Evolutionary conservation across 2,797 vertebrate species (phyloP).

Genomic region (Corythornis leucogaster): DNA sequence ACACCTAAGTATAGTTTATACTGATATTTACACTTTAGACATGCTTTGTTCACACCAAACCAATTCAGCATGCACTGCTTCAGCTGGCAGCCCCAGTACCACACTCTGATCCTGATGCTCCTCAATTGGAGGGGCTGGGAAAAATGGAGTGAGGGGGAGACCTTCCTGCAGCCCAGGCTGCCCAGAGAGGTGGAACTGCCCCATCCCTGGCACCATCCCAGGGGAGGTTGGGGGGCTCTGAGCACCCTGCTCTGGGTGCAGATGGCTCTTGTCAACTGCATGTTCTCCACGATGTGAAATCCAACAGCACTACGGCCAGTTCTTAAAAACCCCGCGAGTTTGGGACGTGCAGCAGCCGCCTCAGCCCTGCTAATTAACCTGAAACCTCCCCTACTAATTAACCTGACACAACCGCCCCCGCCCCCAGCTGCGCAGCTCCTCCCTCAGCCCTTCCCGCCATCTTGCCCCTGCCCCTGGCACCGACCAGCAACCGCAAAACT

Average conservation of each 20-base stretch:
- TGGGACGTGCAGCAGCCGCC: background rate
- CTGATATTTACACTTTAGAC: background rate
- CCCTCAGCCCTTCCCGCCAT: background rate
- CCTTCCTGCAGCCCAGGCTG: background rate
- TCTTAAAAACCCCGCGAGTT: background rate
- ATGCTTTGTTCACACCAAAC: background rate
- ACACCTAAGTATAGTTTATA: background rate
- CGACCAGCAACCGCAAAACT: background rate
- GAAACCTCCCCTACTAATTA: no score
- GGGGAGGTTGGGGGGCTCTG: no score
- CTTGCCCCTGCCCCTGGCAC: background rate
- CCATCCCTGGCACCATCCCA: no score
- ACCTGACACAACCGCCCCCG: no score
- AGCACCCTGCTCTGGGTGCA: no score
- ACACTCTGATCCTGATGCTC: background rate
- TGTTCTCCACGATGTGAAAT: rapidly evolving
- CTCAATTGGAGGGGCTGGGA: rapidly evolving
- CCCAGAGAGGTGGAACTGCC: no score
- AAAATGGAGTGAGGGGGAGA: background rate
- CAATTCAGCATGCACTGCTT: rapidly evolving
- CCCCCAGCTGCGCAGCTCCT: no score
- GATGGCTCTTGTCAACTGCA: background rate
- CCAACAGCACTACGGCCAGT: background rate
- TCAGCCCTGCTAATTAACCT: background rate
- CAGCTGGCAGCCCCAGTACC: no score